Base-by-base conservation (phyloP, 2,888 invertebrate species). In the Lasioglossum figueresi region DNA sequence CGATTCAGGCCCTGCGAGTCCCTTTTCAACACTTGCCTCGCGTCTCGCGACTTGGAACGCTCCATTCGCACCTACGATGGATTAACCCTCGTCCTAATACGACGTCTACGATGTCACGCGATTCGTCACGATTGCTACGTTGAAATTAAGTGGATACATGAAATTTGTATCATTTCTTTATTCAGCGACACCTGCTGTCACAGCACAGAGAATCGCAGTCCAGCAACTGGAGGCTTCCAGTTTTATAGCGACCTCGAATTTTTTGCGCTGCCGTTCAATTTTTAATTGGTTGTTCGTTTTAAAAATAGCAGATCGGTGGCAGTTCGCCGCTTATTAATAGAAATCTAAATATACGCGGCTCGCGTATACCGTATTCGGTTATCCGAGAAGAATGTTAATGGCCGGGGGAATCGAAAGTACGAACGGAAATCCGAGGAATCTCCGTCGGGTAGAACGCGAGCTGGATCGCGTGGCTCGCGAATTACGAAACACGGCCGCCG, bases 1-100 rank as follows among this genome's bases (percentile, higher is more conserved):
- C 72, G 77, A 79, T 52, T 48, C 56, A 72, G 59, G 59, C 78
- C 56, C 52, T 73, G 56, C 59, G 56, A 19, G 34, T 34, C 59
- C 56, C 52, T 52, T 37, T n/a, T 76, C 71, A 34, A 68, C 86
- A 84, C 88, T 89, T 88, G 85, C 83, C 78, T 59, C 83, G 68
- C 68, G 76, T 16, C 76, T 70, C 45, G 31, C 43, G 31, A 12
- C 84, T 68, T 34, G 68, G 73, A 76, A 87, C 82, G 80, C 71
- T 83, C 80, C 70, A 83, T 88, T 89, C 83, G 83, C 88, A 83
- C 89, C 88, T 84, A 88, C 86, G 79, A 48, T 48, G 34, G n/a
- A 23, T 23, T 8, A 23, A 19, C 8, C 66, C 4, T 31, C 27
- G 59, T 4, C 4, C 31, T 63, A 63, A 59, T 27, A 12, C 66